A percentile compares a stretch with the other conserved stretches of the same genome.
phyloP scores from a whole-genome alignment of 2,888 invertebrate genomes.

The Andrena minutula region DNA sequence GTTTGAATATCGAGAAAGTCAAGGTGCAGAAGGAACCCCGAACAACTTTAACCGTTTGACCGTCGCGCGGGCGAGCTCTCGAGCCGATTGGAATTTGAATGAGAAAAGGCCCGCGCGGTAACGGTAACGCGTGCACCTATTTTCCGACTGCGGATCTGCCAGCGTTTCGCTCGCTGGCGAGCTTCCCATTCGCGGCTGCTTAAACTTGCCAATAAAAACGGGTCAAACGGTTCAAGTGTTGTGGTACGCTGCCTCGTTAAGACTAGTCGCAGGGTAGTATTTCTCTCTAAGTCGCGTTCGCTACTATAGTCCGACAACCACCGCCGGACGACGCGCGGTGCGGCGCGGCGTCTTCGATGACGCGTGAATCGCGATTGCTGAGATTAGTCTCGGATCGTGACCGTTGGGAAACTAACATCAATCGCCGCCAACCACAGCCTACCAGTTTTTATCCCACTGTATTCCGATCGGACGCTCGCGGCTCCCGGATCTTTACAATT shows the following conservation, averaged over 20 bases:
- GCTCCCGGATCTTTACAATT: neutral
- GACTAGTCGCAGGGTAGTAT: neutral
- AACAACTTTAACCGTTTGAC: neutral
- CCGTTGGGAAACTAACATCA: neutral
- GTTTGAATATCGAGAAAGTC: too few species aligned
- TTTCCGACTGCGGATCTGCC: conserved; percentile 17
- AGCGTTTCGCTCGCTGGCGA: conserved; percentile 43
- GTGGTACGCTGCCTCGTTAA: conserved; percentile 7
- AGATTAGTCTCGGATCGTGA: neutral
- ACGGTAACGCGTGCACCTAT: conserved; percentile 6
- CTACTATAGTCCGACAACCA: neutral
- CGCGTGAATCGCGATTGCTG: neutral
- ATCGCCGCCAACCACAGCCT: too few species aligned
- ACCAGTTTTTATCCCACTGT: too few species aligned
- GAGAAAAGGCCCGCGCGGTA: neutral
- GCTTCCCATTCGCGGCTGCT: conserved; percentile 40
- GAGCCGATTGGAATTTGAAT: neutral
- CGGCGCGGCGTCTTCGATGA: neutral
- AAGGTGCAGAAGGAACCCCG: neutral
- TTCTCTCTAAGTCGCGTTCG: conserved; percentile 37
- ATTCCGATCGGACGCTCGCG: neutral
- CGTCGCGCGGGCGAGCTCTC: neutral
- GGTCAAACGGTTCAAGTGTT: conserved; percentile 78
- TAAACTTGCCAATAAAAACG: conserved; percentile 74
- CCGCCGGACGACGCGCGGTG: neutral